These are phyloP conservation scores for Dasypogon diadema DNA, from an alignment of 2,888 invertebrate genomes.

Conservation along the genomic window DNA sequence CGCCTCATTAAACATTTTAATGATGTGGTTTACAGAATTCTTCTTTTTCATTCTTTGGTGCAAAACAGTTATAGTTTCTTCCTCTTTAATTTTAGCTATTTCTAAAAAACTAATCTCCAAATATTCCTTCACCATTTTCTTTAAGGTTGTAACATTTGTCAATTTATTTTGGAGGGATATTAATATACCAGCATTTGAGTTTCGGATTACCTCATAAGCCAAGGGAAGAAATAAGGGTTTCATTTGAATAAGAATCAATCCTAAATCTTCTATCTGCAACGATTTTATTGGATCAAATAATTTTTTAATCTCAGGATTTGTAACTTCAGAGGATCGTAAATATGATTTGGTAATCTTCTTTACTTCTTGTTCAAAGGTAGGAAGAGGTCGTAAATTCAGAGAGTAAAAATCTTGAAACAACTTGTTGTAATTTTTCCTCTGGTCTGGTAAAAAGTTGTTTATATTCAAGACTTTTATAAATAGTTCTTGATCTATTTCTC, in stretches of 20 bases:
- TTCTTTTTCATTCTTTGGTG: not conserved
- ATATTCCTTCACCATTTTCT: not conserved
- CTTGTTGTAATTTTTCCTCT: no score
- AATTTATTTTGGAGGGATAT: not conserved
- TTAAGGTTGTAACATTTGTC: not conserved
- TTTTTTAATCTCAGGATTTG: not conserved
- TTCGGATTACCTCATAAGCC: not conserved
- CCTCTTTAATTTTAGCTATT: not conserved
- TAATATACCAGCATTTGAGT: not conserved
- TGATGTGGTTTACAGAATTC: no score
- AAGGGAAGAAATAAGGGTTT: not conserved
- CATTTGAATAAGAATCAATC: not conserved
- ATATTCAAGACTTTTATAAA: no score
- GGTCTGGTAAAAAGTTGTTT: no score
- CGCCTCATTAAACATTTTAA: no score
- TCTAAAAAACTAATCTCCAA: not conserved
- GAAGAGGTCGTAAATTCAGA: no score
- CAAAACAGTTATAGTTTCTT: no score
- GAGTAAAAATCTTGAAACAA: no score
- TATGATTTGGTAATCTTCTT: no score
- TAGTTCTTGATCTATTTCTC: no score
- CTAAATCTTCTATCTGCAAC: not conserved
- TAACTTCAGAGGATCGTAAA: no score
- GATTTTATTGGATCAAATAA: not conserved
- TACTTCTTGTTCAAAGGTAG: no score